Evolutionary conservation across 2,113 vertebrate genomes (phyloP), one percentile per base, ranked within the genome.

Genomic region (Todiramphus saurophagus): DNA sequence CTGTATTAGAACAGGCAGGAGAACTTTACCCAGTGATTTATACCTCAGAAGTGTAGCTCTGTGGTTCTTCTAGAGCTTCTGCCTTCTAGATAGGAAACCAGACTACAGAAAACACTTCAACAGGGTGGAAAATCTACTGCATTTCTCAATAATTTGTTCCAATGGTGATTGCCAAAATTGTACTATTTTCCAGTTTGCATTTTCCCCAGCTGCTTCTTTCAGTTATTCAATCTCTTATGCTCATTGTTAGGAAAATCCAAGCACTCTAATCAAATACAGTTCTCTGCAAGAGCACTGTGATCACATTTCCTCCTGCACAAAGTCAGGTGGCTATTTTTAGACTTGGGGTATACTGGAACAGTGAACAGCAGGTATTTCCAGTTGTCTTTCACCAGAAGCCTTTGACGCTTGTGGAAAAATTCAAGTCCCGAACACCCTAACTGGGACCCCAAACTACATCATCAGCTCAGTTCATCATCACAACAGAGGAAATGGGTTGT

Each of bases 331-430:
- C 31, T 96, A 72, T 87, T 93, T 93, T 94, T 83, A 93, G 53
- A 58, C 20, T 66, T 64, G 37, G 20, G 28, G 19, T 83, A 46
- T 33, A 72, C 5, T 53, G 53, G 39, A 82, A 90, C 50, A 68
- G 53, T 37, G 37, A 95, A 93, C 66, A 92, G 66, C 83, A 93
- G 89, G 33, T 94, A 94, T 89, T 96, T 92, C 86, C 83, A 94
- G 80, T 53, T 41, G 7, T 66, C 90, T 96, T 70, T 94, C 58
- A 87, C 11, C 39, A 91, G 56, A 90, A 95, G 14, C 15, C 62
- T 94, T 94, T 87, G 77, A 96, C 73, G 37, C 16, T 66, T 48
- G 7, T 4, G 64, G 89, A 93, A 94, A 91, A 63, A 91, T 6
- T 73, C 35, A 63, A 87, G 69, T 46, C 44, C 39, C 55, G 51